These are phyloP conservation scores for Trididemnum nubilum DNA, from an alignment of 23 tunicate species.

Conservation along the genomic window DNA sequence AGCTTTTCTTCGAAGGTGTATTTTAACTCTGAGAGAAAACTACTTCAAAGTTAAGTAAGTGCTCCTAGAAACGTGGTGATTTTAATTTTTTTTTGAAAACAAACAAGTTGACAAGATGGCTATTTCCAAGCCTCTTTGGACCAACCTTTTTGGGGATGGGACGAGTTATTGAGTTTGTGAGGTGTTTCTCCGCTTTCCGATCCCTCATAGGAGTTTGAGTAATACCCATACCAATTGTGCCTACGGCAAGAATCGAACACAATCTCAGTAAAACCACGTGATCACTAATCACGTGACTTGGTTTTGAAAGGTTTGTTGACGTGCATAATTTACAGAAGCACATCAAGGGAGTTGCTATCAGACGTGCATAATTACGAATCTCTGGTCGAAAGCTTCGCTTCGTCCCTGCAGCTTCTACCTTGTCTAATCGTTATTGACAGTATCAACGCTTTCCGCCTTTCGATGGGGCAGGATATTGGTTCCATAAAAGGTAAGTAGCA, in stretches of 20 bases:
- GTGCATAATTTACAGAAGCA: slow-evolving; percentile 36
- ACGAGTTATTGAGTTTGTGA: too few relatives aligned
- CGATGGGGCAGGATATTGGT: slow-evolving; percentile 73
- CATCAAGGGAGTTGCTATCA: slow-evolving; percentile 29
- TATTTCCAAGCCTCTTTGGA: too few relatives aligned
- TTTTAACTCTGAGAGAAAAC: slow-evolving; percentile 52
- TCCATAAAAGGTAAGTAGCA: slow-evolving; percentile 46
- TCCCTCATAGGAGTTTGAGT: too few relatives aligned
- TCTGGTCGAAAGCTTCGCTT: slow-evolving; percentile 46
- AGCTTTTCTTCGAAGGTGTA: slow-evolving; percentile 50
- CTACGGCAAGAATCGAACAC: too few relatives aligned
- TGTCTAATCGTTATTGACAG: slow-evolving; percentile 71
- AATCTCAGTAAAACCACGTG: too few relatives aligned
- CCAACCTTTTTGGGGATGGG: too few relatives aligned
- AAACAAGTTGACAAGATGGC: too few relatives aligned
- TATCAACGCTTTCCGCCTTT: slow-evolving; percentile 43
- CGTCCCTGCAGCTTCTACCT: slow-evolving; percentile 49
- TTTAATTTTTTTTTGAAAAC: too few relatives aligned
- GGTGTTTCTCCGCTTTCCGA: too few relatives aligned
- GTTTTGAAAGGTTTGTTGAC: too few relatives aligned
- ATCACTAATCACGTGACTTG: too few relatives aligned
- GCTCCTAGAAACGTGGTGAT: background rate
- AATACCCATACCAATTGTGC: too few relatives aligned
- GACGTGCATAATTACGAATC: slow-evolving; percentile 40
- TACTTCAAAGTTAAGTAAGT: slow-evolving; percentile 6